Evolutionary conservation across 2,888 invertebrate genomes (phyloP).

Genomic region (Sturmia bella): DNA sequence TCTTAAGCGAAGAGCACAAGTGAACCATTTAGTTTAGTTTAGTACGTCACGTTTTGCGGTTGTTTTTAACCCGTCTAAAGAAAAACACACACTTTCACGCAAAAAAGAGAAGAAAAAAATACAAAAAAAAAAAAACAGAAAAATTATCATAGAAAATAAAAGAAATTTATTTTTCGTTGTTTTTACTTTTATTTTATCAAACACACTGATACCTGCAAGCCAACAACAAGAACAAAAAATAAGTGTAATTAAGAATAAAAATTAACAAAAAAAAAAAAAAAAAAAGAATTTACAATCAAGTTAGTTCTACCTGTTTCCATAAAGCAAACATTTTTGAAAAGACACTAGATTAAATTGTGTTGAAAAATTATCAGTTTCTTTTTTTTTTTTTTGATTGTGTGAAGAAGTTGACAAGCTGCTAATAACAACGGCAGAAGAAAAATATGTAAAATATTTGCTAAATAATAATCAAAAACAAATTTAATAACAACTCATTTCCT

Average conservation of each 20-base stretch:
- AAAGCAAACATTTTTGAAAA: neutral
- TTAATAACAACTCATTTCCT: neutral
- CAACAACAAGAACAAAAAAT: slow-evolving; percentile 1
- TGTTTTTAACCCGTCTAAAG: slow-evolving; percentile 47
- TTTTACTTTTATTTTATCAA: slow-evolving; percentile 24
- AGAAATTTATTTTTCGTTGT: slow-evolving; percentile 33
- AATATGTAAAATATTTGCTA: slow-evolving; percentile 30
- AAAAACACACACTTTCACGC: slow-evolving; percentile 20
- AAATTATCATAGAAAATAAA: slow-evolving; percentile 36
- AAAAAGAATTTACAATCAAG: neutral
- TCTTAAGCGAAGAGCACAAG: slow-evolving; percentile 53
- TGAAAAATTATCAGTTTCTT: too few relatives aligned
- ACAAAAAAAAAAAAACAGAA: too few relatives aligned
- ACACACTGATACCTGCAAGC: neutral
- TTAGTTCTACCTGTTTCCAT: too few relatives aligned
- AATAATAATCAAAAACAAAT: slow-evolving; percentile 7
- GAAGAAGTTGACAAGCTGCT: slow-evolving; percentile 11
- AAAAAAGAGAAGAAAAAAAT: slow-evolving; percentile 35
- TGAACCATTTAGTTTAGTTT: slow-evolving; percentile 73
- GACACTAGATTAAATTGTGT: too few relatives aligned
- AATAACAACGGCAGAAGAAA: too few relatives aligned
- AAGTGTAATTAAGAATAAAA: slow-evolving; percentile 33
- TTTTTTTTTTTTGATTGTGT: neutral
- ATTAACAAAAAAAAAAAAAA: slow-evolving; percentile 5
- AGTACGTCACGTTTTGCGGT: slow-evolving; percentile 74